These are phyloP conservation scores for Sphenopsis melanotis DNA, from an alignment of 2,797 vertebrate genomes.

Conservation along the genomic window DNA sequence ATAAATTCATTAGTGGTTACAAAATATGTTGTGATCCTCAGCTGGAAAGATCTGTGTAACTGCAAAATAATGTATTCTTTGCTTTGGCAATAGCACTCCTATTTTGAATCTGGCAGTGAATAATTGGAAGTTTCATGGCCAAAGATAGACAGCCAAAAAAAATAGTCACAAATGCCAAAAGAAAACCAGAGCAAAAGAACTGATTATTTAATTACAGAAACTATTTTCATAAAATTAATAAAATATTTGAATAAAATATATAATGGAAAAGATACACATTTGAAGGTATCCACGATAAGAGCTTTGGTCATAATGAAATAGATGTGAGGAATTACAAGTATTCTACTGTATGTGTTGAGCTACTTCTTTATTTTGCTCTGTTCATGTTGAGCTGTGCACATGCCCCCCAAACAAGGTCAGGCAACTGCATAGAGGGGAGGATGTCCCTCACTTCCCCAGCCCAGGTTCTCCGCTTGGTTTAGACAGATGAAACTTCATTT, in stretches of 20 bases:
- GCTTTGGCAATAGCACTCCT: constrained; percentile 22
- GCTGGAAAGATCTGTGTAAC: not conserved
- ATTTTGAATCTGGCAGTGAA: constrained; percentile 23
- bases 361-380: not conserved
- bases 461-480: not conserved
- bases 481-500: not conserved
- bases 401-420: not conserved
- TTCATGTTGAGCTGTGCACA: not conserved
- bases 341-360: not conserved
- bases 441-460: not conserved
- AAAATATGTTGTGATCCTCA: not conserved
- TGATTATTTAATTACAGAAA: constrained; percentile 8
- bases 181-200: constrained; percentile 10
- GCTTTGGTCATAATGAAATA: not conserved
- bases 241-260: constrained; percentile 23
- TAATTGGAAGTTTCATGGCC: not conserved
- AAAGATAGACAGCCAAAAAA: constrained; percentile 15
- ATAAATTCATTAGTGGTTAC: constrained; percentile 22
- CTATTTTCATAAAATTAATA: not conserved
- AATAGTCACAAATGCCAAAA: not conserved
- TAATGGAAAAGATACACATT: not conserved
- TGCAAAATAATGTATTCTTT: constrained; percentile 26
- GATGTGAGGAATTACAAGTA: not conserved
- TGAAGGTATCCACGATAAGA: not conserved
- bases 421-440: not conserved